Evolutionary conservation across 2,888 invertebrate species (phyloP).

Genomic region (Chironomus riparius): DNA sequence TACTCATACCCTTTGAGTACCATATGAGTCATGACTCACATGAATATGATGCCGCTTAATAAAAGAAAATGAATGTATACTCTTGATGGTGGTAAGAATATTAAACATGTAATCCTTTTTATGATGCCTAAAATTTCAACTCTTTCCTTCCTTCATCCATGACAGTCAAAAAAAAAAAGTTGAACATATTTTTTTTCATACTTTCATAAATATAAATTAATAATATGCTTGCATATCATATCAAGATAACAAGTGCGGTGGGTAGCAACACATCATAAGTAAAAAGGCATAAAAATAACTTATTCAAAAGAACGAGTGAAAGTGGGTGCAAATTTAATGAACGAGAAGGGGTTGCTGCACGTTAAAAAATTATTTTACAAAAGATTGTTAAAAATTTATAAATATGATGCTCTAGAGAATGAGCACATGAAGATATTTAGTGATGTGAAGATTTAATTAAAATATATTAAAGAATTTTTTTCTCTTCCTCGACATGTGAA

Average conservation of each 20-base stretch:
- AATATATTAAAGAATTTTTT: slow-evolving; percentile 3
- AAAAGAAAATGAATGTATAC: neutral
- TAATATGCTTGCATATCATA: neutral
- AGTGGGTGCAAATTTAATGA: neutral
- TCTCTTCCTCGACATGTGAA: too few species aligned
- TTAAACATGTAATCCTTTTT: slow-evolving; percentile 16
- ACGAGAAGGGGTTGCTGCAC: slow-evolving; percentile 3
- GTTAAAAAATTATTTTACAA: neutral
- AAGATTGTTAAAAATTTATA: slow-evolving; percentile 19
- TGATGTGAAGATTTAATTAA: slow-evolving; percentile 25
- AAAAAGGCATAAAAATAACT: neutral
- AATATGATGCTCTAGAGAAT: slow-evolving; percentile 11
- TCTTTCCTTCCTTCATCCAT: neutral
- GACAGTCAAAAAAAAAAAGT: neutral
- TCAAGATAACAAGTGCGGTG: neutral
- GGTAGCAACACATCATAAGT: neutral
- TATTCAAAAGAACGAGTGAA: neutral
- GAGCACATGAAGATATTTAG: neutral
- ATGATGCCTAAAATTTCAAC: slow-evolving; percentile 9
- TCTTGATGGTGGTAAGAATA: slow-evolving; percentile 3
- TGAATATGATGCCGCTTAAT: neutral
- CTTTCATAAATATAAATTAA: neutral
- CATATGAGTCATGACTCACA: neutral
- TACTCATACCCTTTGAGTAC: too few species aligned
- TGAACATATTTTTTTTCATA: too few species aligned